Evolutionary conservation across 1,140 invertebrate species (phyloP), one percentile per base, ranked within the genome.

Genomic region (Thaumetopoea pityocampa): DNA sequence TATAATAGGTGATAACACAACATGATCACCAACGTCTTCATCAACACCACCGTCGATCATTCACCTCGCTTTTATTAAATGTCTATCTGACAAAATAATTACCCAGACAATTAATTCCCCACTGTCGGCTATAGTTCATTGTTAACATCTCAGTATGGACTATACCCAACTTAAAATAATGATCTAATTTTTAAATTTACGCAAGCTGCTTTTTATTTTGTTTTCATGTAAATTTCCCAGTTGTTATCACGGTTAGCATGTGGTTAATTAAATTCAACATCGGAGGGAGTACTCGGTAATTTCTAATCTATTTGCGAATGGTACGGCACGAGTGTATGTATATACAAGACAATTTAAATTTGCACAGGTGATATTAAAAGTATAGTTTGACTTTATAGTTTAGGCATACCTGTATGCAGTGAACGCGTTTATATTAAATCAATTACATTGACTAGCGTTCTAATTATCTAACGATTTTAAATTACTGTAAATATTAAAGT

Each of bases 401-500:
- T 10, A 26, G 32, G 17, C n/a, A n/a, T 23, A 41, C 37, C 19
- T 41, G 27, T 29, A 11, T 14, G 32, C 29, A 41, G 29, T 30
- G 37, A 41, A 41, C 29, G 37, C 28, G 32, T 28, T 38, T 30
- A 27, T 30, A 19, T n/a, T n/a, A n/a, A n/a, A 14, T 41, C 37
- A 41, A 32, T 41, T 30, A 41, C 29, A 41, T 30, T 18, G 28
- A 27, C 28, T 41, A 27, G 27, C 32, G 37, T 23, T 6, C 19
- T 14, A 19, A 41, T 41, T 41, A 41, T 41, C 37, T 41, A 41
- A 41, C 37, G 19, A 27, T 17, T 30, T 19, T n/a, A n/a, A n/a
- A n/a, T n/a, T n/a, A n/a, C n/a, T n/a, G n/a, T n/a, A n/a, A n/a
- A 41, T 41, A 41, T 41, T 41, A 41, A 36, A 41, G n/a, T n/a